Base-by-base conservation (phyloP, 2,888 invertebrate species). In the Plagiodera versicolora region DNA sequence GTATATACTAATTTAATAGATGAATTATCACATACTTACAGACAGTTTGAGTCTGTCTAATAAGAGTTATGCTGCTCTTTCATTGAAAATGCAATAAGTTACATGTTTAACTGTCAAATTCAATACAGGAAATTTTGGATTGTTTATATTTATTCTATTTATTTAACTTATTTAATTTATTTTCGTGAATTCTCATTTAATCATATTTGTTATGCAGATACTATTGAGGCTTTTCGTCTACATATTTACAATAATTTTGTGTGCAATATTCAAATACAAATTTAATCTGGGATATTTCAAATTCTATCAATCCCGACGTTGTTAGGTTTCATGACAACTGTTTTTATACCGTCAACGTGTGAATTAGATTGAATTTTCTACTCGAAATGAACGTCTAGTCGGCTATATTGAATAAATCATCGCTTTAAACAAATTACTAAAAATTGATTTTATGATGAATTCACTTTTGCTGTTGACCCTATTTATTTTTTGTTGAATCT, bases 1-100 rank as follows among this genome's bases (percentile, higher is more conserved):
- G 79, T 79, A 79, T 74, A 79, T 79, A 70, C 62, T 70, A 69
- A 63, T 67, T 65, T 66, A 65, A 66, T 67, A 69, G 68, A 65
- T 67, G 63, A 67, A 62, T 67, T 67, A 70, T 67, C 67, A 68
- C 65, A 64, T 62, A n/a, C n/a, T n/a, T n/a, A 63, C 50, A 53
- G 57, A 48, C 61, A 45, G 67, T 60, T 57, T 55, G 56, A 47
- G 59, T 70, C 68, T 69, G 69, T 65, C 68, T 65, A 66, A 67
- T 66, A 66, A 68, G 60, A 66, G 61, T 67, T 58, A 63, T 65
- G 66, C 65, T 68, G 68, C 67, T 70, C 67, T 68, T 70, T 65
- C 56, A 64, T 67, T 67, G 56, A 66, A 44, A 68, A 65, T 65
- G 70, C 69, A 70, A 70, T 71, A 71, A 71, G 67, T 70, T 69